Evolutionary conservation across 1,140 invertebrate genomes (phyloP).

Genomic region (Drosophila truncata): DNA sequence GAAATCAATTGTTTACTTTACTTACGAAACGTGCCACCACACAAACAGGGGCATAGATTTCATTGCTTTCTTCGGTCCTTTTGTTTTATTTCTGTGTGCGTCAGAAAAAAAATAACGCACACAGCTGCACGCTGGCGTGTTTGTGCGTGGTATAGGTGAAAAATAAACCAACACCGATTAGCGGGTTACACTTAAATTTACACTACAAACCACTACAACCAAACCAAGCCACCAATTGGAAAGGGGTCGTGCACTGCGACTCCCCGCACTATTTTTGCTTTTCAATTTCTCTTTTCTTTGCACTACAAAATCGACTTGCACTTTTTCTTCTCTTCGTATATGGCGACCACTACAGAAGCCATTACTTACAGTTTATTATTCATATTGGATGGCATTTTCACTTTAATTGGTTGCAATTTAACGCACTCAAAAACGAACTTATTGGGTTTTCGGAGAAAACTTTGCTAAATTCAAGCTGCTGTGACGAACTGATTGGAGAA

Average conservation of each 20-base stretch:
- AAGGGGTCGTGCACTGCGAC: slow-evolving; percentile 43
- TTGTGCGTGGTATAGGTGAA: slow-evolving; percentile 23
- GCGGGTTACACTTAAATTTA: slow-evolving; percentile 61
- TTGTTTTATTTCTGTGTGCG: too few species aligned
- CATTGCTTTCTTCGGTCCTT: slow-evolving; percentile 36
- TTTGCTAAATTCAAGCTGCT: slow-evolving; percentile 27
- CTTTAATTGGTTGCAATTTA: slow-evolving; percentile 81
- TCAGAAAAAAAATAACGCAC: slow-evolving; percentile 5
- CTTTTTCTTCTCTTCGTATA: slow-evolving; percentile 48
- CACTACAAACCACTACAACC: slow-evolving; percentile 73
- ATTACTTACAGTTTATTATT: slow-evolving; percentile 85
- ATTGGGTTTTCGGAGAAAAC: slow-evolving; percentile 52
- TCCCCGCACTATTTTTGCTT: slow-evolving; percentile 61
- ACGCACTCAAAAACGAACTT: slow-evolving; percentile 70
- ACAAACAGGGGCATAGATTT: slow-evolving; percentile 9
- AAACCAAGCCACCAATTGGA: slow-evolving; percentile 78
- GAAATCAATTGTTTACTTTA: slow-evolving; percentile 79
- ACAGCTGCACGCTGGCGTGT: slow-evolving; percentile 15
- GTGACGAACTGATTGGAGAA: slow-evolving; percentile 25
- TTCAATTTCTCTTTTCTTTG: slow-evolving; percentile 35
- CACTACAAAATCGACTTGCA: slow-evolving; percentile 84
- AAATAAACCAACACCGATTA: slow-evolving; percentile 65
- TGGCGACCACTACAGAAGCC: slow-evolving; percentile 41
- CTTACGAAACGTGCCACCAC: slow-evolving; percentile 48
- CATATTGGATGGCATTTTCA: slow-evolving; percentile 85